Conservation (phyloP, 1,140 invertebrate species). For the Palaemon carinicauda region DNA sequence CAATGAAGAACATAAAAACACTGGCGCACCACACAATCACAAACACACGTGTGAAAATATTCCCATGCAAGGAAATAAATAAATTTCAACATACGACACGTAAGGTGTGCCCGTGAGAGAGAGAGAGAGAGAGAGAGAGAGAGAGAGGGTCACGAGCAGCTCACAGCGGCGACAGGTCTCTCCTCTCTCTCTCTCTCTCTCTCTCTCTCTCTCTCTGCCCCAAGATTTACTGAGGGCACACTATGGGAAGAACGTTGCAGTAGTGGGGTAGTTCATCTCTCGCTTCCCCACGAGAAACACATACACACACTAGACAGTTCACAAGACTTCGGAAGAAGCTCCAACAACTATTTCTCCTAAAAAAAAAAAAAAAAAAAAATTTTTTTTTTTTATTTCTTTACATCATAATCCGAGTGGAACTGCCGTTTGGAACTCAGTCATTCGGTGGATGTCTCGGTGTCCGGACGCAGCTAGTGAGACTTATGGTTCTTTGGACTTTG, state of each 20-base stretch:
- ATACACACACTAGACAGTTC: neutral
- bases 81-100: no score
- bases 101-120: no score
- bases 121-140: neutral
- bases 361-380: no score
- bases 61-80: no score
- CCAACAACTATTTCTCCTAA: neutral
- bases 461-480: neutral
- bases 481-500: no score
- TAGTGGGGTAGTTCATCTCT: constrained; percentile 55
- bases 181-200: constrained; percentile 32
- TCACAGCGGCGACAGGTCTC: neutral
- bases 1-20: no score
- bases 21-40: no score
- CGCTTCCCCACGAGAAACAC: neutral
- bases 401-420: constrained; percentile 3
- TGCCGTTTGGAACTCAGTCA: neutral
- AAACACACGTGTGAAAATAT: no score
- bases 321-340: constrained; percentile 38
- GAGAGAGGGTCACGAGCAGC: constrained; percentile 22
- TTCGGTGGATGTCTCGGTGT: constrained; percentile 10
- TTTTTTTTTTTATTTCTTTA: neutral
- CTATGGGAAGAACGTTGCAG: constrained; percentile 40
- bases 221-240: constrained; percentile 52
- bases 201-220: constrained; percentile 2